Conservation (phyloP, 35 echinoderm and acorn worm species). For the Chiridota heheva region DNA sequence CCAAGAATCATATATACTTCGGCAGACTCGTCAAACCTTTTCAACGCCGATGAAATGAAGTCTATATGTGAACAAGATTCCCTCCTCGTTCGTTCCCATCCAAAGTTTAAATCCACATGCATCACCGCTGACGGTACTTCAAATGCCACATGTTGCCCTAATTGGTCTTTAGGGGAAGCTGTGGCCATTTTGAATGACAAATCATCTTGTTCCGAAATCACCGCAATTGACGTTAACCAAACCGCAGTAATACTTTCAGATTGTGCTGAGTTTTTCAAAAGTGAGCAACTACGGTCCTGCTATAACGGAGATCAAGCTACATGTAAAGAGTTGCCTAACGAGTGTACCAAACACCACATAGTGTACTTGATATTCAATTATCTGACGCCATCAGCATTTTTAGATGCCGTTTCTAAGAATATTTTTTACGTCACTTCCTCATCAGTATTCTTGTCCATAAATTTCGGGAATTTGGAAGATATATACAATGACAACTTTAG, state of each 20-base stretch:
- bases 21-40: conserved; percentile 4
- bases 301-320: not conserved
- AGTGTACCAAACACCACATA: conserved; percentile 35
- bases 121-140: not conserved
- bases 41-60: conserved; percentile 57
- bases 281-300: not conserved
- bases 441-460: no score
- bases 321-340: conserved; percentile 23
- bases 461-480: not conserved
- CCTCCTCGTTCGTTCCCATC: conserved; percentile 20
- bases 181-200: conserved; percentile 69
- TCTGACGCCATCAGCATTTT: conserved; percentile 37
- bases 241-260: conserved; percentile 26
- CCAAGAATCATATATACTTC: conserved; percentile 55
- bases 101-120: conserved; percentile 25
- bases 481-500: conserved; percentile 58
- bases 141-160: conserved; percentile 39
- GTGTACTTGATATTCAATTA: conserved; percentile 70
- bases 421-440: not conserved
- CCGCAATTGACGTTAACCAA: conserved; percentile 37
- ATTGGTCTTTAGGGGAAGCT: conserved; percentile 80
- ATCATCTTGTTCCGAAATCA: conserved; percentile 60
- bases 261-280: conserved; percentile 53
- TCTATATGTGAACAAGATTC: conserved; percentile 55
- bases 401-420: not conserved